Evolutionary conservation across 2,888 invertebrate species (phyloP).

Genomic region (Stenchaetothrips biformis): DNA sequence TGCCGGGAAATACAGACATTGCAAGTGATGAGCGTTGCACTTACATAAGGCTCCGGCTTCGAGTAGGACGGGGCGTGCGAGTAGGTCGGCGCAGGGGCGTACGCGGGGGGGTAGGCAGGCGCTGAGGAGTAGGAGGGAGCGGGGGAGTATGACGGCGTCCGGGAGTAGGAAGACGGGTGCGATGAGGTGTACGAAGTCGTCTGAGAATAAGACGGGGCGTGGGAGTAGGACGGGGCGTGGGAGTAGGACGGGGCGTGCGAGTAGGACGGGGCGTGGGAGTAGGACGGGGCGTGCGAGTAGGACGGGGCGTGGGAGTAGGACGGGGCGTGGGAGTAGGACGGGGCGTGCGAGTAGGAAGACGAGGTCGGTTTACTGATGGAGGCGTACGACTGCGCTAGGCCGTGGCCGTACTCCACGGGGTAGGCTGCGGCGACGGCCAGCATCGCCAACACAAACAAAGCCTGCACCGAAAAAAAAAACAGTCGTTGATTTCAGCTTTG

Average conservation of each 20-base stretch:
- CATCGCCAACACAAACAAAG: background rate
- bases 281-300: background rate
- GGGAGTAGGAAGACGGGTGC: background rate
- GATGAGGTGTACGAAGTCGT: background rate
- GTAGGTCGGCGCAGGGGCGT: background rate
- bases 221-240: background rate
- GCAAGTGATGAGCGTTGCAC: background rate
- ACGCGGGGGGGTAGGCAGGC: background rate
- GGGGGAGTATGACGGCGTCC: background rate
- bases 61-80: background rate
- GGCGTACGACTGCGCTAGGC: background rate
- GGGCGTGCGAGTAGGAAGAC: background rate
- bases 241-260: background rate
- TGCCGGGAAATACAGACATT: background rate
- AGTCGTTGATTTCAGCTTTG: too few relatives aligned
- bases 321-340: background rate
- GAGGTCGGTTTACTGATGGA: background rate
- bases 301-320: background rate
- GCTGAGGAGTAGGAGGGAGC: background rate
- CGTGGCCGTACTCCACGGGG: conserved; percentile 10
- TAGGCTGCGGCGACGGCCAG: background rate
- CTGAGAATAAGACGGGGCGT: background rate
- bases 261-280: conserved; percentile 5
- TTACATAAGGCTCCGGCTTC: background rate
- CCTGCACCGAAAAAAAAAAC: too few relatives aligned